phyloP scores from a whole-genome alignment of 2,888 invertebrate species.

The Globia sparganii region DNA sequence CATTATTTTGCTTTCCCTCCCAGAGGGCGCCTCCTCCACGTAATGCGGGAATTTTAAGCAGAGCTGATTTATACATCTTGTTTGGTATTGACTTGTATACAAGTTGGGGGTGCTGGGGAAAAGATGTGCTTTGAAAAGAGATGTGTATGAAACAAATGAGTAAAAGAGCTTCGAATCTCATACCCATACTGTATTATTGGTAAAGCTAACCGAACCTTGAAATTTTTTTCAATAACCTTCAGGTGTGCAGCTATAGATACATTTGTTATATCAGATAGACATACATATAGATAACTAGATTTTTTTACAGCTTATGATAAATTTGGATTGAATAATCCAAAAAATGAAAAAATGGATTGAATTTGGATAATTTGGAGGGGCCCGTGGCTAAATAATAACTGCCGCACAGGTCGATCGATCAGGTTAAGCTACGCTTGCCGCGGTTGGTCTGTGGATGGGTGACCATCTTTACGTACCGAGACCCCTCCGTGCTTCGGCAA shows the following conservation, averaged over 20 bases:
- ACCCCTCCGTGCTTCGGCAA: no score
- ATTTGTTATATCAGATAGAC: neutral
- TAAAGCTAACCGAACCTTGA: neutral
- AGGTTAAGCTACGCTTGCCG: no score
- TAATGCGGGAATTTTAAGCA: conserved; percentile 69
- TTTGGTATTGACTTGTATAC: conserved; percentile 64
- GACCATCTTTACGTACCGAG: no score
- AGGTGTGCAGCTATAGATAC: neutral
- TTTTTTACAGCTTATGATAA: no score
- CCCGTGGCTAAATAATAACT: no score
- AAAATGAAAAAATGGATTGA: no score
- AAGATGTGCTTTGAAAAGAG: neutral
- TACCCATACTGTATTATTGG: neutral
- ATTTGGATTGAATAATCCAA: no score
- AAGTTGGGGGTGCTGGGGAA: conserved; percentile 12
- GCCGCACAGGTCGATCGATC: no score
- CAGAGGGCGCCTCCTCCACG: conserved; percentile 58
- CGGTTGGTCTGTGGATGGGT: no score
- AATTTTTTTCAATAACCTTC: neutral
- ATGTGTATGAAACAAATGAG: neutral
- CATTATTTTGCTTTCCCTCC: conserved; percentile 68
- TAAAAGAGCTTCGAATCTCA: neutral
- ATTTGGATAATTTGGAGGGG: no score
- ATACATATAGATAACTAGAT: neutral
- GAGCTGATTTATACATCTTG: conserved; percentile 68